Evolutionary conservation across 2,113 vertebrate genomes (phyloP).

Genomic region (Uria aalge): DNA sequence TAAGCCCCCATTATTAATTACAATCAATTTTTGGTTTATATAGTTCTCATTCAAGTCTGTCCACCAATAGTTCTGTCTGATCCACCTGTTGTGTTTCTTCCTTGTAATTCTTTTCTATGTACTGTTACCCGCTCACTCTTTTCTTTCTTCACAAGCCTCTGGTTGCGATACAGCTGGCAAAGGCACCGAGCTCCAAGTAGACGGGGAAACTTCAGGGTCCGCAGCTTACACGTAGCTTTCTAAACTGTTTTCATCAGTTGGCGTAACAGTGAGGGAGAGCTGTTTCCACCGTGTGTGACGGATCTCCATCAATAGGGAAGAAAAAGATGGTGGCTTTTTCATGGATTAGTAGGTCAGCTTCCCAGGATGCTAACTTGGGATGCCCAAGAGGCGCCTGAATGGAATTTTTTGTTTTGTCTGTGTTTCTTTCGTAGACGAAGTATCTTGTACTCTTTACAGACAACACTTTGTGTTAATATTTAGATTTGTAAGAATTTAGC

Average conservation of each 20-base stretch:
- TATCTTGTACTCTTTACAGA: neutral
- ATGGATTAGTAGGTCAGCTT: neutral
- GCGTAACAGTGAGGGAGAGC: neutral
- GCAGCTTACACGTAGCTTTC: neutral
- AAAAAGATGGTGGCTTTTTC: neutral
- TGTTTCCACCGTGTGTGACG: neutral
- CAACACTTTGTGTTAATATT: neutral
- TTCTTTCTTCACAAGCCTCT: neutral
- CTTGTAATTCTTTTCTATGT: neutral
- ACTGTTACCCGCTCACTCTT: neutral
- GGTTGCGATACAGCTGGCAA: neutral
- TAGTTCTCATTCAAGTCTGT: neutral
- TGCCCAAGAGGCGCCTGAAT: neutral
- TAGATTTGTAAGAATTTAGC: neutral
- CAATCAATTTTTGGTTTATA: rapidly evolving
- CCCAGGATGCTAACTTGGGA: neutral
- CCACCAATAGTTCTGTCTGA: neutral
- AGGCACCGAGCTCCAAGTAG: neutral
- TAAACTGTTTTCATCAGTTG: neutral
- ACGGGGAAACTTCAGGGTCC: neutral
- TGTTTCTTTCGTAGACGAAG: neutral
- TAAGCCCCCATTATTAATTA: neutral
- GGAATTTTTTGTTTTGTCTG: neutral
- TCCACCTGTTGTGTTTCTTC: neutral
- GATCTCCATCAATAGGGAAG: neutral